These are phyloP conservation scores for Ophion slaviceki DNA, from an alignment of 2,888 invertebrate genomes.

Conservation along the genomic window DNA sequence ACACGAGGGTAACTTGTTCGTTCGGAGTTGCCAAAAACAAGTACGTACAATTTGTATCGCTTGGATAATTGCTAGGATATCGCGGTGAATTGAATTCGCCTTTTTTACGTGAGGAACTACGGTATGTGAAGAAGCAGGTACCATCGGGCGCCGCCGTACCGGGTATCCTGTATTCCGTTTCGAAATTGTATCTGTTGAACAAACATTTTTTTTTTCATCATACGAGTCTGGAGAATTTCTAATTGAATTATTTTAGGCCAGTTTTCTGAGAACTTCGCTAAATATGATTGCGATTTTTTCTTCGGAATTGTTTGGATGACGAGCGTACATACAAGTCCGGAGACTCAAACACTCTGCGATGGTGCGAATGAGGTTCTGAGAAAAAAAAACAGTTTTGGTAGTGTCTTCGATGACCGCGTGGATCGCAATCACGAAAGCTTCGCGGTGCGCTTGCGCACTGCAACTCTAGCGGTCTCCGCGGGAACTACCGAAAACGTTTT, in stretches of 20 bases:
- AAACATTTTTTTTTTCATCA: background rate
- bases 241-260: too few relatives aligned
- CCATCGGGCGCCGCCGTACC: conserved; percentile 97
- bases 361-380: too few relatives aligned
- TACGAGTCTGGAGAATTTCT: background rate
- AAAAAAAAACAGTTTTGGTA: too few relatives aligned
- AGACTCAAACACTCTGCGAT: too few relatives aligned
- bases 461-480: background rate
- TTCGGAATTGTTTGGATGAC: too few relatives aligned
- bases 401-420: too few relatives aligned
- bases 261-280: too few relatives aligned
- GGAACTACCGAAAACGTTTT: background rate
- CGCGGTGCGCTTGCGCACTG: too few relatives aligned
- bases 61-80: conserved; percentile 98
- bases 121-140: conserved; percentile 95
- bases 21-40: conserved; percentile 93
- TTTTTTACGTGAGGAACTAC: conserved; percentile 92
- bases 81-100: conserved; percentile 98
- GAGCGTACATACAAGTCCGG: too few relatives aligned
- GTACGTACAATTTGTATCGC: conserved; percentile 97
- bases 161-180: conserved; percentile 95
- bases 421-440: too few relatives aligned
- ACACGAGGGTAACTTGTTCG: conserved; percentile 95
- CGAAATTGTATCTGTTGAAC: conserved; percentile 83
- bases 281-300: too few relatives aligned